These are phyloP conservation scores for Psilopsiagon aurifrons DNA, from an alignment of 2,113 vertebrate species.

Conservation along the genomic window DNA sequence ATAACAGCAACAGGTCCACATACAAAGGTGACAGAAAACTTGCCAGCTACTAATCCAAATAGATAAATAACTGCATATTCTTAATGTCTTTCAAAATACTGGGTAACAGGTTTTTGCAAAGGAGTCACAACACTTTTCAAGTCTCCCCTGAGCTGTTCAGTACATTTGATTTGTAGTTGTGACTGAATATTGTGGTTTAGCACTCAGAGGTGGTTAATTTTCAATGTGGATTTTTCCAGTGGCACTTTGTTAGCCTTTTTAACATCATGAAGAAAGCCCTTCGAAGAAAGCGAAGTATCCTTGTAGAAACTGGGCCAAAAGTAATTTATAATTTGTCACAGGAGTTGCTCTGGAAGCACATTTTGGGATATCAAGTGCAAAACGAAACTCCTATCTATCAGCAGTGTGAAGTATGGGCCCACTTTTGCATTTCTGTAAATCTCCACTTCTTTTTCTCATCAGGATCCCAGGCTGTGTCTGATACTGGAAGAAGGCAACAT, in stretches of 20 bases:
- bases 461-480: neutral
- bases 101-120: neutral
- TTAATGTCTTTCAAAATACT: neutral
- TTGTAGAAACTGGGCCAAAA: neutral
- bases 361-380: neutral
- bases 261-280: neutral
- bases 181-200: neutral
- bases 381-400: neutral
- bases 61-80: neutral
- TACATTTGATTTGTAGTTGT: rapidly evolving
- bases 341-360: neutral
- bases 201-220: neutral
- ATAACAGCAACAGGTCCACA: neutral
- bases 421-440: neutral
- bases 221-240: neutral
- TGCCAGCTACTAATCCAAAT: neutral
- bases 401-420: rapidly evolving
- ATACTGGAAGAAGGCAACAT: neutral
- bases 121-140: neutral
- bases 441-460: neutral
- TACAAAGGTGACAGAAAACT: neutral
- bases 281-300: neutral
- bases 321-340: neutral
- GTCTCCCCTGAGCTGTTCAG: neutral
- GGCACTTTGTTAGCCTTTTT: neutral